Base-by-base conservation (phyloP, 2,888 invertebrate species). In the Busseola fusca region DNA sequence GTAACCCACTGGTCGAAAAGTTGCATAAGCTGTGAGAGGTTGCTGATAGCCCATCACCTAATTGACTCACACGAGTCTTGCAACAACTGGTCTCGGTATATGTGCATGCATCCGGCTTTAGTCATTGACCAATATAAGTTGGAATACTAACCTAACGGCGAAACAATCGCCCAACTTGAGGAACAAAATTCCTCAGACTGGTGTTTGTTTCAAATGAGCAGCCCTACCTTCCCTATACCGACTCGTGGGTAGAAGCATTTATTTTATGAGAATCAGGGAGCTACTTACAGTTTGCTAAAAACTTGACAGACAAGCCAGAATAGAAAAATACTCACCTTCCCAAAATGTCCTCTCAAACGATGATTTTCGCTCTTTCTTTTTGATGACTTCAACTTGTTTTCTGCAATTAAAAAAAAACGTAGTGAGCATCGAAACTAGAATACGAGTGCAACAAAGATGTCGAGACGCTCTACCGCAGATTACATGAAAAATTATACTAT, bases 311-410 rank as follows among this genome's bases (percentile, higher is more conserved):
- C 12, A 14, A 42, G 3, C 58, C 4, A 54, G 0, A 56, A 37
- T 63, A 64, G 18, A 59, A 57, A 52, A 65, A 52, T 57, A 85
- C 93, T 91, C 81, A 95, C 95, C 95, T 87, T 95, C 95, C 95
- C 95, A 95, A 86, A 93, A 95, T 86, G 74, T 91, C 75, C 92
- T 90, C 81, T 94, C 94, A 76, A 90, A 94, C 34, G 92, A 88
- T 52, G 92, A 81, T 88, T 95, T 95, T 86, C 91, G 91, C 69
- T 92, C 91, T 80, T 88, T 91, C 87, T 90, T 88, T 86, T 93
- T 91, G 85, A 88, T 89, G 68, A 87, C 87, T 56, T 89, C 85
- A 66, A 84, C 85, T 65, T 91, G 89, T 91, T 94, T 94, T 84
- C 95, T 95, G 93, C 71, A 95, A 95, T 82, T 89, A 91, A 30